These are phyloP conservation scores for Chondrilla cf. caribensis DNA, from an alignment of 37 sponge, comb jelly and placozoan species.

Conservation along the genomic window DNA sequence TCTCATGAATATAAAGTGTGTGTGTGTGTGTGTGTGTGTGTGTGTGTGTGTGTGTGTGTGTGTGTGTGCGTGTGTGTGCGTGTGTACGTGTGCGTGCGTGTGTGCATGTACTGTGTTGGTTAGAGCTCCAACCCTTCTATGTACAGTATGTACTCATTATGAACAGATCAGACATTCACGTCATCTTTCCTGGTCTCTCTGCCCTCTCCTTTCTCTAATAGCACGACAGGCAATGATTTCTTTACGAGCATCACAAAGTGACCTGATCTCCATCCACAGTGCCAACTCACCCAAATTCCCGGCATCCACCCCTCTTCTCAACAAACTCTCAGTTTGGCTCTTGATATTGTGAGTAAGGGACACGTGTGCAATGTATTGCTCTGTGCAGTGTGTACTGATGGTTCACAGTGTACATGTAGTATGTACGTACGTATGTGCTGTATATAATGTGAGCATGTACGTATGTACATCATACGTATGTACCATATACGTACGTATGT, in stretches of 20 bases:
- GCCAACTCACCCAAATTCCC: too few relatives aligned
- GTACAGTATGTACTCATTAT: too few relatives aligned
- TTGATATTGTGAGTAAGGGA: constrained; percentile 3
- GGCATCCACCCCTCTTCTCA: constrained; percentile 28
- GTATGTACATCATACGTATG: too few relatives aligned
- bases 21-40: constrained; percentile 12
- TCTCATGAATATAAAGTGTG: neutral
- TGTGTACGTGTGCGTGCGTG: constrained; percentile 22
- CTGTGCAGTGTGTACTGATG: too few relatives aligned
- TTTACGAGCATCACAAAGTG: neutral
- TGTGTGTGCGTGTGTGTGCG: constrained; percentile 1
- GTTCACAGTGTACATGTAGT: too few relatives aligned
- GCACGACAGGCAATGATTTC: neutral
- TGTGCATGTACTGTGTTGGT: neutral
- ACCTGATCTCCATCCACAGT: neutral
- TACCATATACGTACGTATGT: neutral
- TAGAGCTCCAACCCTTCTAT: neutral
- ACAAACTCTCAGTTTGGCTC: neutral
- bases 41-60: constrained; percentile 18
- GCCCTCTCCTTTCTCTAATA: neutral
- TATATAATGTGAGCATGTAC: too few relatives aligned
- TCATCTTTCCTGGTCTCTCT: neutral
- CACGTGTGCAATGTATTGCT: too few relatives aligned
- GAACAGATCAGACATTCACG: neutral
- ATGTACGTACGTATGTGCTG: too few relatives aligned